These are phyloP conservation scores for Sorex fumeus DNA, from an alignment of 2,113 vertebrate species.

Conservation along the genomic window DNA sequence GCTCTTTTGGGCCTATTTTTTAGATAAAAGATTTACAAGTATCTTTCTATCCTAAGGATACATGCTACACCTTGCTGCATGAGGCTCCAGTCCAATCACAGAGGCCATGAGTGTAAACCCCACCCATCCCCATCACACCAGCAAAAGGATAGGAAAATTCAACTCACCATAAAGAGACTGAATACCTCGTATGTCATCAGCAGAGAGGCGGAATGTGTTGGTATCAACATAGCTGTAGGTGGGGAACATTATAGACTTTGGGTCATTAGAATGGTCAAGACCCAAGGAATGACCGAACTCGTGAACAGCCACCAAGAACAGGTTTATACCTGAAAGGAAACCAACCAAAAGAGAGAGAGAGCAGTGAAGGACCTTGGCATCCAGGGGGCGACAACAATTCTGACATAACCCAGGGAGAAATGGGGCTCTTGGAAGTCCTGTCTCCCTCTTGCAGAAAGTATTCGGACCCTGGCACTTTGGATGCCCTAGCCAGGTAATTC, in stretches of 20 bases:
- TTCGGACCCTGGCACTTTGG: not conserved
- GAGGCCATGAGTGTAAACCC: too few relatives aligned
- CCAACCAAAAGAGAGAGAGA: not conserved
- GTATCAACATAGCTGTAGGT: conserved; percentile 85
- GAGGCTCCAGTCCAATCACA: too few relatives aligned
- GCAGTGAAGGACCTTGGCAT: not conserved
- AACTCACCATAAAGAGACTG: conserved; percentile 91
- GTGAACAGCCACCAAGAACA: conserved; percentile 92
- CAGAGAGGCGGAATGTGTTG: conserved; percentile 86
- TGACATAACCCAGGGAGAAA: not conserved
- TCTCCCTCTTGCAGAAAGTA: not conserved
- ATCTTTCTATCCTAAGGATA: too few relatives aligned
- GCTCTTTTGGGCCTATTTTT: too few relatives aligned
- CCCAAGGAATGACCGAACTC: conserved; percentile 93
- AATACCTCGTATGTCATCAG: conserved; percentile 89
- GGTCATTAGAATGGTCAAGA: conserved; percentile 89
- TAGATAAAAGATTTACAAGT: too few relatives aligned
- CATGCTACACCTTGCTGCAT: too few relatives aligned
- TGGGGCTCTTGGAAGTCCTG: not conserved
- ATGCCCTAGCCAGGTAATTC: not conserved
- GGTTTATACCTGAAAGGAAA: conserved; percentile 85
- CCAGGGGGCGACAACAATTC: not conserved
- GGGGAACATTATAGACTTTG: conserved; percentile 90
- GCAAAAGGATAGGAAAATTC: conserved; percentile 39
- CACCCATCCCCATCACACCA: too few relatives aligned